Percentiles rank a stretch among this genome's conserved stretches.
Conservation (phyloP, 2,797 vertebrate genomes). For the Karalla daura region DNA sequence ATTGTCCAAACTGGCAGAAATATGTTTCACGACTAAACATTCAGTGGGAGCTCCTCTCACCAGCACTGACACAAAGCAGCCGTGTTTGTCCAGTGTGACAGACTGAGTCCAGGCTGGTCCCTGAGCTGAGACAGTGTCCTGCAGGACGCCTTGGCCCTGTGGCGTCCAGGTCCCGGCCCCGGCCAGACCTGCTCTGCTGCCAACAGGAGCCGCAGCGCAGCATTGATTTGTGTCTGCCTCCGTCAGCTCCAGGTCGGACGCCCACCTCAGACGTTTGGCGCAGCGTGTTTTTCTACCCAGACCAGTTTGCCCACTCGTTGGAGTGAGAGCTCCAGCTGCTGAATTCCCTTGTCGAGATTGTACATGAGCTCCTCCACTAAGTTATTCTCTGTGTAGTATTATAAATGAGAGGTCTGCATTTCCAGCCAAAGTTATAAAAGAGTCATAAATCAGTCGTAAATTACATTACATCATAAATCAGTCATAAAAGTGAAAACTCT, state of each 20-base stretch:
- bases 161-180: too few relatives aligned
- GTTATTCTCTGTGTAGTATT: conserved; percentile 70
- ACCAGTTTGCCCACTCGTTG: conserved; percentile 11
- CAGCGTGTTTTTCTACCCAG: conserved; percentile 48
- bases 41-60: too few relatives aligned
- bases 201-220: conserved; percentile 46
- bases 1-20: too few relatives aligned
- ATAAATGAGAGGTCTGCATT: conserved; percentile 33
- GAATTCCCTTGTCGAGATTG: conserved; percentile 1
- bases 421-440: conserved; percentile 10
- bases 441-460: conserved; percentile 23
- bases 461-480: too few relatives aligned
- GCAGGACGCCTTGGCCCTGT: too few relatives aligned
- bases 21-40: too few relatives aligned
- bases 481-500: conserved; percentile 28
- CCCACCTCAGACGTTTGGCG: conserved; percentile 64
- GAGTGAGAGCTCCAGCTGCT: background rate
- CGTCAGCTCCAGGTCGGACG: conserved; percentile 68
- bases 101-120: too few relatives aligned
- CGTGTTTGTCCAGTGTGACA: too few relatives aligned
- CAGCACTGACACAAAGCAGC: too few relatives aligned
- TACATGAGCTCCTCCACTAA: conserved; percentile 27
- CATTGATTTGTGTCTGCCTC: conserved; percentile 65
- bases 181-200: conserved; percentile 25
- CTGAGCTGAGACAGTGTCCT: too few relatives aligned